A percentile compares a stretch with the other conserved stretches of the same genome.
Conservation (phyloP, 2,113 vertebrate genomes). For the Labrus mixtus region DNA sequence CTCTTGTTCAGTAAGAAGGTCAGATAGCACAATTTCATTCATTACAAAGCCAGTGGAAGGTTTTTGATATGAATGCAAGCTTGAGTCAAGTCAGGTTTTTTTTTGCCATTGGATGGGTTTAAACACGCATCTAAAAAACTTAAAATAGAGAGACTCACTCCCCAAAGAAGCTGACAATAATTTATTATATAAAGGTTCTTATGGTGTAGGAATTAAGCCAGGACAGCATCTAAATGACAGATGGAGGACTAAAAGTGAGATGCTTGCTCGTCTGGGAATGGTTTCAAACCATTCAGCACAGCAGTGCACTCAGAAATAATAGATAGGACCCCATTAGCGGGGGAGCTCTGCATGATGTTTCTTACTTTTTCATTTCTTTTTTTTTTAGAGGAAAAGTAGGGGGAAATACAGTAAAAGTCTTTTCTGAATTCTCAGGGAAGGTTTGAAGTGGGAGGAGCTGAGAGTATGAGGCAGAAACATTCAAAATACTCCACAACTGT, state of each 20-base stretch:
- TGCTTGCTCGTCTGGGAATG: constrained; percentile 41
- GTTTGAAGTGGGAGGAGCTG: constrained; percentile 16
- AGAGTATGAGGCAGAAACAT: neutral
- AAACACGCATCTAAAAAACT: neutral
- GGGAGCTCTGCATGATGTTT: constrained; percentile 39
- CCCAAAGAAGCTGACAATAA: constrained; percentile 28
- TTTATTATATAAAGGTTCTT: constrained; percentile 29
- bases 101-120: too few relatives aligned
- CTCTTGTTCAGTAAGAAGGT: too few relatives aligned
- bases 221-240: constrained; percentile 45
- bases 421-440: constrained; percentile 5
- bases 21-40: too few relatives aligned
- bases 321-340: constrained; percentile 63
- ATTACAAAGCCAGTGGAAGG: too few relatives aligned
- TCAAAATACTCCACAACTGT: neutral
- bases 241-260: constrained; percentile 42
- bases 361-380: neutral
- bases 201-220: constrained; percentile 26
- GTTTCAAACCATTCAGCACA: constrained; percentile 47
- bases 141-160: neutral
- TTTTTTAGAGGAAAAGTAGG: neutral
- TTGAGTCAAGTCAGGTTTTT: too few relatives aligned
- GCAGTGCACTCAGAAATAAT: constrained; percentile 70
- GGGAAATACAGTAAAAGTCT: neutral
- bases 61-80: too few relatives aligned